Evolutionary conservation across 2,888 invertebrate species (phyloP), one percentile per base, ranked within the genome.

Genomic region (Hanleya hanleyi): DNA sequence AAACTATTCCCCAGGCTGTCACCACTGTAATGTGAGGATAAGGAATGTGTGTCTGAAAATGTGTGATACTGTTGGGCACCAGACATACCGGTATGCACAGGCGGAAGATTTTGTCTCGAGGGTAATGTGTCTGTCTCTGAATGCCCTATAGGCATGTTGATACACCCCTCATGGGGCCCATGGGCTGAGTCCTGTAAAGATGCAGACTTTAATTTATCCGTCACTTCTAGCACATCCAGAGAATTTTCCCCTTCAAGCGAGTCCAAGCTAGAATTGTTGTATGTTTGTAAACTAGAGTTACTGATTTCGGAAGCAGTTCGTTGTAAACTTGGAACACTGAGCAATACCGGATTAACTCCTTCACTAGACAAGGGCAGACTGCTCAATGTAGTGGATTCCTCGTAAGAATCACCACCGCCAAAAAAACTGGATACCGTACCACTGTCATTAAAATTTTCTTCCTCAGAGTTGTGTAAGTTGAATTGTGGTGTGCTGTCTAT

Each of bases 391-490:
- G 32, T 47, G 1, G 49, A 26, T 29, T 61, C 67, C 35, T 70
- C 77, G 33, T 78, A 76, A 51, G 62, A 69, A 67, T 79, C 80
- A 26, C 74, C 78, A 41, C 73, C 69, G 7, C 75, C 71, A 70
- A 73, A 81, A 33, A 77, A 80, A 1, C 73, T 77, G 15, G 77
- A 75, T 69, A 80, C 75, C 18, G 79, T 77, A 7, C 81, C 81
- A 69, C 76, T 70, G 32, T 57, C 57, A 26, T 57, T 57, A 15
- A 57, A 26, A 57, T 26, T 26, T 29, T 15, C 57, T 12, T 41
- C 41, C 12, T 2, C 32, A 29, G 57, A 4, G 57, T 18, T 4
- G 15, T 29, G 26, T 7, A 32, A 7, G 15, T 15, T 15, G 15
- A 15, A 3, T 15, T 7, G 22, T 47, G 2, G 18, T 18, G 3